Evolutionary conservation across 2,113 vertebrate genomes (phyloP).

Genomic region (Ornithorhynchus anatinus): DNA sequence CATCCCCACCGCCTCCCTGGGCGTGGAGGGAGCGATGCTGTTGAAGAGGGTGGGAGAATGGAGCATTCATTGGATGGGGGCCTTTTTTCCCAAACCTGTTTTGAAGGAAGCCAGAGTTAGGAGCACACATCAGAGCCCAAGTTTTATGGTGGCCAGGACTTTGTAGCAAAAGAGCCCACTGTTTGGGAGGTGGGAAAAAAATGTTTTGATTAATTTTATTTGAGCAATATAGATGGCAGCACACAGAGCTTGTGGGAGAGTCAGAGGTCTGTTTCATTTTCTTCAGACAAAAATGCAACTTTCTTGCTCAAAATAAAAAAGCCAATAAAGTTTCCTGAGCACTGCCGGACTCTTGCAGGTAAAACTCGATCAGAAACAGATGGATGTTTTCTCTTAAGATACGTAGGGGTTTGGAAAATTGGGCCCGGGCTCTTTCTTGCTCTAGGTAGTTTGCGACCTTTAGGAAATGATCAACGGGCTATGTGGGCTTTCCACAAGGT

Average conservation of each 20-base stretch:
- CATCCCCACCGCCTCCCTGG: neutral
- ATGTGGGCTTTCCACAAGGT: too few relatives aligned
- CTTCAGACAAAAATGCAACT: neutral
- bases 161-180: neutral
- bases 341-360: neutral
- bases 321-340: neutral
- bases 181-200: neutral
- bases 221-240: neutral
- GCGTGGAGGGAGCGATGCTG: neutral
- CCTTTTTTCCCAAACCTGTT: neutral
- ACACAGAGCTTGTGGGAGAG: neutral
- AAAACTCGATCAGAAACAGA: neutral
- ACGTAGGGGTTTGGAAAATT: neutral
- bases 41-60: neutral
- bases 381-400: neutral
- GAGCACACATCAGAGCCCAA: neutral
- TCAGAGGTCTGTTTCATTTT: neutral
- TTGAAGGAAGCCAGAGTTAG: neutral
- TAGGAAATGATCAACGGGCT: too few relatives aligned
- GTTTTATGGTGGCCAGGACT: neutral
- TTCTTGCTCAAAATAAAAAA: slow-evolving; percentile 1
- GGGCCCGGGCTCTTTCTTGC: too few relatives aligned
- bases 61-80: too few relatives aligned
- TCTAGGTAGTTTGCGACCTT: too few relatives aligned
- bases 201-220: neutral